Evolutionary conservation across 2,797 vertebrate genomes (phyloP), one percentile per base, ranked within the genome.

Genomic region (Adrianichthys oophorus): DNA sequence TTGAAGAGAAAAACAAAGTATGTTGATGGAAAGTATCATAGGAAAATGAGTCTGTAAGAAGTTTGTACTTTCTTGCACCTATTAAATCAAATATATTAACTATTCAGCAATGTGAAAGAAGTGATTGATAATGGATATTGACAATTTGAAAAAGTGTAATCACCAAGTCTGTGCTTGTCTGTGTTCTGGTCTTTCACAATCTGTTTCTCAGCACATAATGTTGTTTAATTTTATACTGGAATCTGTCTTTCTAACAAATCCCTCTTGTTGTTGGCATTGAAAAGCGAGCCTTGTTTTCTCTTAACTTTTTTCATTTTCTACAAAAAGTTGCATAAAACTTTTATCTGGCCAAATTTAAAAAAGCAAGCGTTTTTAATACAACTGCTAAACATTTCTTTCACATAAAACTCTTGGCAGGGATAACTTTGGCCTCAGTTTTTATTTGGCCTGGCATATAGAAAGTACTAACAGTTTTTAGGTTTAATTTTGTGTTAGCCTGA

Each of bases 301-400:
- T 48, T 50, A 23, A 53, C 19, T 63, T 65, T 60, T 79, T 70
- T 64, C 17, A 62, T 70, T 55, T 66, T 44, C 19, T 19, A 13
- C 21, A 50, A 46, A 29, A 32, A 48, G 37, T 23, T 52, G 52
- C 18, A n/a, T 74, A 52, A 73, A 66, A 55, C 48, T 14, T 51
- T 4, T 49, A 56, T 56, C 58, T 46, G 62, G 46, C 52, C 59
- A 41, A 48, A 55, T 49, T 50, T 52, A 48, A 78, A 62, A 74
- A 67, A 62, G 62, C 58, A 62, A 41, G 65, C 72, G 63, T 68
- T 80, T 80, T 58, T 68, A 41, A 32, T 41, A 13, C 21, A 66
- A 72, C 41, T 72, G 77, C 74, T 74, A 75, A 76, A 68, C 57
- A 62, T 65, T 76, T 74, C 72, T 55, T 74, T 59, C 77, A 70